These are phyloP conservation scores for Buteo buteo DNA, from an alignment of 2,113 vertebrate species.

Conservation along the genomic window DNA sequence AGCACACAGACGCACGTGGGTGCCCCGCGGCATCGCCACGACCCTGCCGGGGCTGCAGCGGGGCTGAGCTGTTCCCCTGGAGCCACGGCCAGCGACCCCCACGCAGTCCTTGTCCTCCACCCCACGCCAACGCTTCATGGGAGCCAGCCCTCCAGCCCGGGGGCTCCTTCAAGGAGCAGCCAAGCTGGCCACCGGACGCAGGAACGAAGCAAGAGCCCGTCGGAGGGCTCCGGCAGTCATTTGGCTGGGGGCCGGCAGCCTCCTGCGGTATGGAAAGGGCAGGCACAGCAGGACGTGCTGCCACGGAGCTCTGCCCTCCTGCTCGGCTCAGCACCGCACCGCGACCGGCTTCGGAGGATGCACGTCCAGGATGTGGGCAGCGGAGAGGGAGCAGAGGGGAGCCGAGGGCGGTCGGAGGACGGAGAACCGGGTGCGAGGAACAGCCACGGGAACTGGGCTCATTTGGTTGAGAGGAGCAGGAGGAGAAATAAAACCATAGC, in stretches of 20 bases:
- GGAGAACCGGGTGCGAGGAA: not conserved
- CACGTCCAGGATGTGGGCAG: accelerated
- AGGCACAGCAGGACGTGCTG: not conserved
- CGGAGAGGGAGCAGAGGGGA: not conserved
- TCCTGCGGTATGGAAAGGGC: not conserved
- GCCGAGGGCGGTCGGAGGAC: accelerated
- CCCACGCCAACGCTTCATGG: not conserved
- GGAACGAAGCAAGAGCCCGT: not conserved
- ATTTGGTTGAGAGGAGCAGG: not conserved
- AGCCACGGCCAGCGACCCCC: accelerated
- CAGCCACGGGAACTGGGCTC: not conserved
- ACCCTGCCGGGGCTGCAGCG: not conserved
- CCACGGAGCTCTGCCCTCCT: not conserved
- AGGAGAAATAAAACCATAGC: not conserved
- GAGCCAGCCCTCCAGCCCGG: no score
- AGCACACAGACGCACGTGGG: not conserved
- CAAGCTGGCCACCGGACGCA: not conserved
- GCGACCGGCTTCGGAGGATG: not conserved
- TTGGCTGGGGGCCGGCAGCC: not conserved
- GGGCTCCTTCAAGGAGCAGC: not conserved
- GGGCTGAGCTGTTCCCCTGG: not conserved
- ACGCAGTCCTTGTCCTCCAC: accelerated
- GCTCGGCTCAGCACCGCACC: not conserved
- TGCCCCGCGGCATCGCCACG: accelerated
- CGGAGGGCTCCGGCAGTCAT: not conserved